Percentiles rank a stretch among this genome's conserved stretches.
These are phyloP conservation scores for Eilema depressum DNA, from an alignment of 2,888 invertebrate genomes.

Conservation along the genomic window DNA sequence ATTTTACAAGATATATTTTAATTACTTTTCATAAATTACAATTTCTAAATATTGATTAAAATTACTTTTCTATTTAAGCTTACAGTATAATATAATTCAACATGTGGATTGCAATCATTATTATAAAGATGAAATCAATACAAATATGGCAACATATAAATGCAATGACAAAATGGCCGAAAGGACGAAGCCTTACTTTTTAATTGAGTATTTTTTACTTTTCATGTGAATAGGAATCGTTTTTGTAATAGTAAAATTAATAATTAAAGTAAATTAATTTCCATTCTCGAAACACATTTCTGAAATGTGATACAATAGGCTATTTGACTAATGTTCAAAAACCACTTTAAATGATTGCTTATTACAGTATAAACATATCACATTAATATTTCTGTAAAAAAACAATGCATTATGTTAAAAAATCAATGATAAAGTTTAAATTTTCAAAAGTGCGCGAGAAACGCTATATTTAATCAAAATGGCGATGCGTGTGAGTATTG, in stretches of 20 bases:
- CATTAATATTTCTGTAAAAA: too few species aligned
- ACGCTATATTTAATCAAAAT: too few species aligned
- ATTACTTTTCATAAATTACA: conserved; percentile 59
- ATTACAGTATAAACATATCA: too few species aligned
- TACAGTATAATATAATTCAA: conserved; percentile 32
- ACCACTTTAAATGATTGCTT: too few species aligned
- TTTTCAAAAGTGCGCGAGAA: too few species aligned
- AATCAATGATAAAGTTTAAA: too few species aligned
- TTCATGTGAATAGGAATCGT: neutral
- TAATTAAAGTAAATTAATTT: neutral
- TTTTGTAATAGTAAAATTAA: neutral
- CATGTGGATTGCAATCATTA: conserved; percentile 23
- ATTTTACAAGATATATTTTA: conserved; percentile 52
- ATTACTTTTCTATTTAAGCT: conserved; percentile 37
- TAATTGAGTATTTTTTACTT: neutral
- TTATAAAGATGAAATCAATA: conserved; percentile 29
- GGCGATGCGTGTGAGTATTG: too few species aligned
- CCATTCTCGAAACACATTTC: neutral
- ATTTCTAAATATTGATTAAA: conserved; percentile 45
- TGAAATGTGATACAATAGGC: neutral
- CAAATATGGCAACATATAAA: conserved; percentile 56
- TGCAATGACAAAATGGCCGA: conserved; percentile 42
- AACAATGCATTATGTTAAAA: too few species aligned
- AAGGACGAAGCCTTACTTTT: conserved; percentile 1
- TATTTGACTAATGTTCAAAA: too few species aligned